Evolutionary conservation across 2,888 invertebrate species (phyloP).

Genomic region (Idaea aversata): DNA sequence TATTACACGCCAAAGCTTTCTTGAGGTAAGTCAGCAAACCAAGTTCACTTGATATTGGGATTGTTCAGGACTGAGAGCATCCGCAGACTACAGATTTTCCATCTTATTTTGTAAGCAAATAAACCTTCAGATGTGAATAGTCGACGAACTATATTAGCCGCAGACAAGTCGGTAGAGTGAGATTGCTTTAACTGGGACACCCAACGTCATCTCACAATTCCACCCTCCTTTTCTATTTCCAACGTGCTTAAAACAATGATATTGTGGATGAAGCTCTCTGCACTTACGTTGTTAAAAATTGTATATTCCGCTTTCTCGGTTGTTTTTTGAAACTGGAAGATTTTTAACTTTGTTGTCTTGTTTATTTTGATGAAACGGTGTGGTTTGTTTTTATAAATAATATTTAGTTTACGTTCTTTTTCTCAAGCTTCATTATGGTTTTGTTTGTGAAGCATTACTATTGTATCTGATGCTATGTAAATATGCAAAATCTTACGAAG

Average conservation of each 20-base stretch:
- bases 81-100: not conserved
- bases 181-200: slow-evolving; percentile 44
- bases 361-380: slow-evolving; percentile 11
- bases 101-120: not conserved
- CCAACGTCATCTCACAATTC: slow-evolving; percentile 36
- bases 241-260: slow-evolving; percentile 50
- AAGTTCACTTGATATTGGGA: slow-evolving; percentile 35
- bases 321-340: slow-evolving; percentile 27
- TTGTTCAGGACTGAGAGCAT: slow-evolving; percentile 6
- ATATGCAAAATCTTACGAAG: no score
- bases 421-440: not conserved
- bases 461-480: not conserved
- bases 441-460: not conserved
- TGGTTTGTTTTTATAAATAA: not conserved
- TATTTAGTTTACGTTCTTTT: not conserved
- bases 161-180: slow-evolving; percentile 17
- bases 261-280: slow-evolving; percentile 42
- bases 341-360: slow-evolving; percentile 29
- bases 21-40: slow-evolving; percentile 45
- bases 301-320: slow-evolving; percentile 24
- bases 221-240: slow-evolving; percentile 43
- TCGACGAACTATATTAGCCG: slow-evolving; percentile 13
- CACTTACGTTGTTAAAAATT: slow-evolving; percentile 36
- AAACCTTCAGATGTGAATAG: not conserved
- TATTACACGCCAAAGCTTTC: slow-evolving; percentile 59